Evolutionary conservation across 2,797 vertebrate species (phyloP), one percentile per base, ranked within the genome.

Genomic region (Rhinoraja longicauda): DNA sequence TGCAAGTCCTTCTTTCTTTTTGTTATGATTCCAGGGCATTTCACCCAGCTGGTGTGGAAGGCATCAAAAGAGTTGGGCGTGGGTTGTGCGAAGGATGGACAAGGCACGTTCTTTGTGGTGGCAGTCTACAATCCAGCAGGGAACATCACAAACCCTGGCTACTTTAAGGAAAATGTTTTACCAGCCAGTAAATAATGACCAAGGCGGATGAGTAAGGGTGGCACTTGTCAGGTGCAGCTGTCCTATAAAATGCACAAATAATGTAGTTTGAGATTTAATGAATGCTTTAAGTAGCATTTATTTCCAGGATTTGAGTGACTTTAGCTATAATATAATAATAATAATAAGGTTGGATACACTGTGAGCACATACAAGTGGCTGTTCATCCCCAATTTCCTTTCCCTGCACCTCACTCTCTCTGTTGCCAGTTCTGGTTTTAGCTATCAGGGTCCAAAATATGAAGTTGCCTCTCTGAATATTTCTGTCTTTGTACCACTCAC

Each of bases 31-130:
- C 82, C 77, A 97, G 96, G 96, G 70, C 96, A 97, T 94, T 96
- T 96, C 39, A 96, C 96, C 93, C 96, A 96, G 94, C 95, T 97
- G 93, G 96, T 96, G 92, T 97, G 96, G 96, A 96, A 96, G 62
- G 93, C 73, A 7, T 94, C 86, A 93, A 95, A 32, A 0, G 93
- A 96, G 21, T 72, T 96, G 81, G 96, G 96, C 0, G 94, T 96
- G 24, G 96, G 96, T 6, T 0, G 95, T 82, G 96, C 96, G 9
- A 94, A 94, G 0, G 79, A 95, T 19, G 96, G 95, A 5, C 88
- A 90, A 0, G 94, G 0, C 0, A 53, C 64, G 10, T 88, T 67
- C 84, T 95, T 93, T 86, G 95, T 96, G 93, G 95, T 96, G 10
- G 96, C 94, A 1, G 96, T 96, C 93, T 97, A 97, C 94, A 95